phyloP scores from a whole-genome alignment of 2,888 invertebrate species.

The Fabriciana adippe region DNA sequence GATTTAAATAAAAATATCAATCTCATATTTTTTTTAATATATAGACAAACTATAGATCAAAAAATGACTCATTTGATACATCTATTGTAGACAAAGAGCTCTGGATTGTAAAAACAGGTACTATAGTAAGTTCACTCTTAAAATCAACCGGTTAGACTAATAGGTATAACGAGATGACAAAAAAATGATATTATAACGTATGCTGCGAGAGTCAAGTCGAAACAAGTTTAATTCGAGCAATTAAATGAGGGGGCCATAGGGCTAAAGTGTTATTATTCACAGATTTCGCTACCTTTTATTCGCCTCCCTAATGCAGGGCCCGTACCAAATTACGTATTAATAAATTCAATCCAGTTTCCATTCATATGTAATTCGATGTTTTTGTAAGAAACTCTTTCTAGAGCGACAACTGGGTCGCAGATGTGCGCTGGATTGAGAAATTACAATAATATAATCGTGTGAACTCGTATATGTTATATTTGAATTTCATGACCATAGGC shows the following conservation, averaged over 20 bases:
- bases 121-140: slow-evolving; percentile 18
- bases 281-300: slow-evolving; percentile 73
- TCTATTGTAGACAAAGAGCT: slow-evolving; percentile 28
- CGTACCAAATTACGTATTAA: slow-evolving; percentile 78
- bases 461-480: slow-evolving; percentile 45
- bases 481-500: slow-evolving; percentile 29
- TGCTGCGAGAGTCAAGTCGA: slow-evolving; percentile 55
- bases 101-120: slow-evolving; percentile 30
- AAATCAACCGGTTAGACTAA: slow-evolving; percentile 39
- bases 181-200: slow-evolving; percentile 41
- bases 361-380: slow-evolving; percentile 78
- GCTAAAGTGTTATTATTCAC: slow-evolving; percentile 56
- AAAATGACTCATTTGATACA: slow-evolving; percentile 10
- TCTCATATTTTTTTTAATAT: no score
- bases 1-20: no score
- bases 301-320: slow-evolving; percentile 73
- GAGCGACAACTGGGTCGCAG: slow-evolving; percentile 74
- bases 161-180: slow-evolving; percentile 40
- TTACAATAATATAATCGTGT: slow-evolving; percentile 69
- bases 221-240: slow-evolving; percentile 66
- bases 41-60: not conserved
- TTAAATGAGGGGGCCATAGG: slow-evolving; percentile 61
- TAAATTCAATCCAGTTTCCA: slow-evolving; percentile 79
- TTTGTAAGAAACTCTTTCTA: slow-evolving; percentile 69
- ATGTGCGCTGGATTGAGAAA: slow-evolving; percentile 74